phyloP scores from a whole-genome alignment of 2,888 invertebrate genomes.

The Caenorhabditis parvicauda region DNA sequence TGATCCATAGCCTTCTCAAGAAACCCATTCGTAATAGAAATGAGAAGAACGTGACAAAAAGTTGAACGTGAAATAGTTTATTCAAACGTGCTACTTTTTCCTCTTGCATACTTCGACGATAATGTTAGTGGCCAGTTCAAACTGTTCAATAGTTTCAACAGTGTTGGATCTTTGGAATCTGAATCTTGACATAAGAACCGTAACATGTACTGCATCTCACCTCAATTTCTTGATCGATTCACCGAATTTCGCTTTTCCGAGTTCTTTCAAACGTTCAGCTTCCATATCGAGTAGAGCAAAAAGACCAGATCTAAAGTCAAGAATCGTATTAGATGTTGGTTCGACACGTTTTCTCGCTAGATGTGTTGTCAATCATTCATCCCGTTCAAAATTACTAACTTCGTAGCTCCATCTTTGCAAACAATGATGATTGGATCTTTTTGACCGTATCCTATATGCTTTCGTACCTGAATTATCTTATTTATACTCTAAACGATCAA shows the following conservation, averaged over 20 bases:
- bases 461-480: conserved; percentile 12
- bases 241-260: conserved; percentile 6
- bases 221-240: conserved; percentile 22
- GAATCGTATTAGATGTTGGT: no score
- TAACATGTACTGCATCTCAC: neutral
- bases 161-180: conserved; percentile 14
- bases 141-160: conserved; percentile 11
- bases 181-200: neutral
- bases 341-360: no score
- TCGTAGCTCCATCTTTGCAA: conserved; percentile 29
- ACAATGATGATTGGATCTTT: conserved; percentile 18
- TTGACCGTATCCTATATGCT: conserved; percentile 10
- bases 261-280: conserved; percentile 15
- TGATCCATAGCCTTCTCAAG: no score
- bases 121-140: conserved; percentile 7
- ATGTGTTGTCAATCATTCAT: no score
- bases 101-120: conserved; percentile 12
- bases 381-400: conserved; percentile 3
- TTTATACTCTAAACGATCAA: no score
- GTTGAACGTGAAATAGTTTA: no score
- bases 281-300: conserved; percentile 22
- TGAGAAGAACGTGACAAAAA: no score
- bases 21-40: no score
- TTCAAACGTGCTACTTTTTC: conserved; percentile 11
- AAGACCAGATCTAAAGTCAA: conserved; percentile 9